Base-by-base conservation (phyloP, 2,797 vertebrate genomes). In the Lepilemur ruficaudatus region DNA sequence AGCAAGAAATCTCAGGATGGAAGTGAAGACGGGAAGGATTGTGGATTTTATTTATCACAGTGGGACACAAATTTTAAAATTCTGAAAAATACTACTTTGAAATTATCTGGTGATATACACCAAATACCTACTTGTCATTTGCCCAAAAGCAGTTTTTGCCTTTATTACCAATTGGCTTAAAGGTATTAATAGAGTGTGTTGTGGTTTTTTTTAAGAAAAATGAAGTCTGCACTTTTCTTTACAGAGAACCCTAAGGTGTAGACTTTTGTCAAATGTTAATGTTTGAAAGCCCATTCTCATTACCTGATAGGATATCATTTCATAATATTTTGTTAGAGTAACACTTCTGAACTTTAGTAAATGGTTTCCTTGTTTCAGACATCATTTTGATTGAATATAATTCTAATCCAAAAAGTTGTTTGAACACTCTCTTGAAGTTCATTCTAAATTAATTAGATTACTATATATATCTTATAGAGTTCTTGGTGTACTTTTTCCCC, bases 311-410 rank as follows among this genome's bases (percentile, higher is more conserved):
- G 13, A n/a, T 48, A 63, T 57, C 5, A 81, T 91, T 75, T 93
- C 20, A 15, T 48, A 67, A 61, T 67, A 52, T 30, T 95, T 89
- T 69, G 7, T 91, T 72, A 46, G 38, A 82, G 80, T 50, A 91
- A 15, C 6, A 61, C 20, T 76, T 95, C 76, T 95, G 80, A 20
- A 32, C 35, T 82, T 20, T n/a, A 55, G 48, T 55, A 75, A 89
- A 50, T 78, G 48, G 11, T 22, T 70, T 15, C 35, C 57, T 86
- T 76, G 1, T 95, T 91, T 76, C 41, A 94, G 55, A 63, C 11
- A 80, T 91, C 73, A 82, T 81, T 80, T 89, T 85, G 38, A 59
- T 72, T 87, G 63, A 85, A 17, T 95, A 61, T 88, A 79, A 89
- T 89, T 95, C 48, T 86, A 72, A 90, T 85, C 32, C 18, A 46